Conservation (phyloP, 1,140 invertebrate genomes). For the Drosophila micromelanica region DNA sequence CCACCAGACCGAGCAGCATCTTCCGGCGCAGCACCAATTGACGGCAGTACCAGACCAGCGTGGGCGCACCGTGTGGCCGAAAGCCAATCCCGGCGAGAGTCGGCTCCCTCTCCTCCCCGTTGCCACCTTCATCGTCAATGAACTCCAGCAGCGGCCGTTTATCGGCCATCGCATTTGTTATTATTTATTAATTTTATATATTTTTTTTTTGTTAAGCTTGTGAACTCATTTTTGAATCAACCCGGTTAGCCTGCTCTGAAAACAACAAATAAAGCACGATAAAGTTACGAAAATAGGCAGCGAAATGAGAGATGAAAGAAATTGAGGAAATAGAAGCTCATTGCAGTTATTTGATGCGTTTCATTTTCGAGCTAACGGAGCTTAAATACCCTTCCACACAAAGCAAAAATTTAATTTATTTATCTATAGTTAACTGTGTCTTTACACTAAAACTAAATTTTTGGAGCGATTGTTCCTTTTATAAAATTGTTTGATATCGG, state of each 20-base stretch:
- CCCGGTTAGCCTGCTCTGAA: neutral
- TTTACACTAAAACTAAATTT: too few relatives aligned
- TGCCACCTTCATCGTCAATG: conserved; percentile 24
- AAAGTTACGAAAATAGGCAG: too few relatives aligned
- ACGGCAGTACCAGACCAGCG: conserved; percentile 22
- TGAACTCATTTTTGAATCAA: conserved; percentile 1
- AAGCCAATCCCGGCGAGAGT: conserved; percentile 1
- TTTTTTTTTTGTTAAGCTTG: neutral
- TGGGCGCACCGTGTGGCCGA: neutral
- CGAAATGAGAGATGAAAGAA: neutral
- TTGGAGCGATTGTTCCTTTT: too few relatives aligned
- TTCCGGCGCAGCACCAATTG: conserved; percentile 48
- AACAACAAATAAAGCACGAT: neutral
- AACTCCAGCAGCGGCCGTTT: conserved; percentile 48
- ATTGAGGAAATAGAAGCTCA: neutral
- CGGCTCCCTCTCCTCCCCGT: conserved; percentile 9
- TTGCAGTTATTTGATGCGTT: neutral
- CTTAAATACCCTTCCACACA: neutral
- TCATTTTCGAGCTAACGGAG: neutral
- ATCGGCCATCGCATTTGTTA: conserved; percentile 42
- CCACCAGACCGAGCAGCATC: conserved; percentile 39
- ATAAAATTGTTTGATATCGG: too few relatives aligned
- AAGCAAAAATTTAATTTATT: neutral
- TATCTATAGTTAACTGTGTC: too few relatives aligned
- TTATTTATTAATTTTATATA: neutral